Evolutionary conservation across 2,113 vertebrate species (phyloP), one percentile per base, ranked within the genome.

Genomic region (Colinus virginianus): DNA sequence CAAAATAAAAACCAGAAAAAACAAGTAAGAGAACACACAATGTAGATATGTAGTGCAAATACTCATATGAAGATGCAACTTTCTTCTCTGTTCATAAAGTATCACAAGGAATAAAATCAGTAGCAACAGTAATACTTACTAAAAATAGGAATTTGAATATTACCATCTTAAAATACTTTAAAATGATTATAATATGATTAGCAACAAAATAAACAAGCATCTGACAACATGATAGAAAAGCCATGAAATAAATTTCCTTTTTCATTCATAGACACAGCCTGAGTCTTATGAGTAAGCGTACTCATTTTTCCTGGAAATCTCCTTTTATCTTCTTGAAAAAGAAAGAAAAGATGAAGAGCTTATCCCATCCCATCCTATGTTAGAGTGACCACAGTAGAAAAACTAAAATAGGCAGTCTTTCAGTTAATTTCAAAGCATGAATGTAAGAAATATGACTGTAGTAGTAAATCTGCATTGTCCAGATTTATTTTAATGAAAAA

Each of bases 401-500:
- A 85, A 85, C 11, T 8, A 17, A 82, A 94, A 46, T 16, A 59
- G 8, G 49, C 10, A 82, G 30, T 63, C n/a, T 80, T 10, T 11
- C 51, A 90, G 74, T 88, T 87, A 95, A 91, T 90, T 90, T 93
- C 91, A 87, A 77, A 96, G 82, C 64, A 67, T 49, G 74, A 79
- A 70, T n/a, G 79, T 36, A 46, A 80, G 64, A 55, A 90, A 87
- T 22, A 48, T 7, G 34, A 43, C 89, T 61, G 62, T 23, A 92
- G 25, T 30, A 55, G 26, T 34, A 95, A 83, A 77, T 58, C 30
- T 67, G 9, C 20, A 72, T 78, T 81, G 7, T 12, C 23, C 53
- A 74, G 34, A 72, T 88, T 84, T 55, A 71, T 79, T 94, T 82
- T 88, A 83, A 96, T 93, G 77, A 74, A 94, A 89, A 88, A 69